These are phyloP conservation scores for Gerosis bhagava DNA, from an alignment of 2,888 invertebrate genomes.

Conservation along the genomic window DNA sequence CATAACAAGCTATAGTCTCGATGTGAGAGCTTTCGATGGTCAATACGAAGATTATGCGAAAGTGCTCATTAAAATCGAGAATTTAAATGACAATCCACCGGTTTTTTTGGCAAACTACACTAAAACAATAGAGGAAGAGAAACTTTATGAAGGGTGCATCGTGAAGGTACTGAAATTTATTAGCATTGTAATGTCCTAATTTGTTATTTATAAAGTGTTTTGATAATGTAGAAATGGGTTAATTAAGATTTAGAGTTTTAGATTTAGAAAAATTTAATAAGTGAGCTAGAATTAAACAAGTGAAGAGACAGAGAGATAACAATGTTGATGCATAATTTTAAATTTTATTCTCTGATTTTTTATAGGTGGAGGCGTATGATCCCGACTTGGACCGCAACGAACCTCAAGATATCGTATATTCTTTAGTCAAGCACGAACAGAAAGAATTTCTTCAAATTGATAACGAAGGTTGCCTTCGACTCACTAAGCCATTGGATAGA, in stretches of 20 bases:
- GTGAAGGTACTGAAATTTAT: no score
- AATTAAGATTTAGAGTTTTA: no score
- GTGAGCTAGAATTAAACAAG: no score
- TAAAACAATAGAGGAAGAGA: conserved; percentile 90
- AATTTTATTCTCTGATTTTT: background rate
- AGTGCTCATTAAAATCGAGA: conserved; percentile 92
- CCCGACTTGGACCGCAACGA: conserved; percentile 91
- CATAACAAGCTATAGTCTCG: conserved; percentile 92
- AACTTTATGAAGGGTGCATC: conserved; percentile 86
- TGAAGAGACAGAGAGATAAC: no score
- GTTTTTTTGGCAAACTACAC: conserved; percentile 89
- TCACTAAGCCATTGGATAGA: conserved; percentile 91
- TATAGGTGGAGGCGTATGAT: conserved; percentile 89
- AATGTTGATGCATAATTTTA: no score
- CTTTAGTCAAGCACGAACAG: conserved; percentile 87
- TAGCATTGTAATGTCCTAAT: no score
- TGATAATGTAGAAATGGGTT: no score
- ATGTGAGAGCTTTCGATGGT: conserved; percentile 92
- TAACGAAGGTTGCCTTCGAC: conserved; percentile 87
- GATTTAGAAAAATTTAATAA: no score
- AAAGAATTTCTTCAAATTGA: conserved; percentile 88
- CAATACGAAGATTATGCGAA: conserved; percentile 91
- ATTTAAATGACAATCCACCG: conserved; percentile 97
- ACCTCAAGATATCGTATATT: conserved; percentile 90
- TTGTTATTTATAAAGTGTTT: no score